Conservation (phyloP, 2,113 vertebrate species). For the Aphyosemion australe region DNA sequence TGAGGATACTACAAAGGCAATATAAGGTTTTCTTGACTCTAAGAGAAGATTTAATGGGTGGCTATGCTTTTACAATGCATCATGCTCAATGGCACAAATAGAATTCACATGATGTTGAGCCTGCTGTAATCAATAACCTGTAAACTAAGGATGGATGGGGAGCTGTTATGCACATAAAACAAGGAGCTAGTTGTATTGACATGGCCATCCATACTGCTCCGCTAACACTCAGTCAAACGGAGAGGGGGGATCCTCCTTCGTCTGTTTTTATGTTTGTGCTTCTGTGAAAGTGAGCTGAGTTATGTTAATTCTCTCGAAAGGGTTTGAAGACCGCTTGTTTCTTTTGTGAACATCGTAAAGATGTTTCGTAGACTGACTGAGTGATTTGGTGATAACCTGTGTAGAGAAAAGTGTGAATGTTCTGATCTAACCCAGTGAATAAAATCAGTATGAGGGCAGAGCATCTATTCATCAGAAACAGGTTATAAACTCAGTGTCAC, state of each 20-base stretch:
- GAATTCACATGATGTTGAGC: slow-evolving; percentile 66
- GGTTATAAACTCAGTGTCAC: not conserved
- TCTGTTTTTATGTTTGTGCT: slow-evolving; percentile 30
- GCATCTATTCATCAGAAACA: too few relatives aligned
- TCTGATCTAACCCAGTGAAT: not conserved
- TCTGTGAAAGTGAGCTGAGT: slow-evolving; percentile 19
- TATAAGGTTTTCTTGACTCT: not conserved
- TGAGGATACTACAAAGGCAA: not conserved
- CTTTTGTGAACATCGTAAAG: slow-evolving; percentile 2
- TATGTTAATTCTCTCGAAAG: not conserved
- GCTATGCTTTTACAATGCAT: slow-evolving; percentile 48
- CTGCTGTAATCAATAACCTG: slow-evolving; percentile 71
- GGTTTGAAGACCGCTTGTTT: slow-evolving; percentile 10
- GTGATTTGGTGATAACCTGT: not conserved
- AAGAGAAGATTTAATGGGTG: slow-evolving; percentile 40
- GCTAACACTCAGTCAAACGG: slow-evolving; percentile 44
- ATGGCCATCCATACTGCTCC: slow-evolving; percentile 66
- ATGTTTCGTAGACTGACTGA: not conserved
- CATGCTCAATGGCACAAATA: slow-evolving; percentile 49
- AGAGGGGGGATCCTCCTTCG: slow-evolving; percentile 22
- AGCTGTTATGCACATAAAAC: slow-evolving; percentile 73
- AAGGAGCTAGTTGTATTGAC: slow-evolving; percentile 73
- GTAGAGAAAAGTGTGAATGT: too few relatives aligned
- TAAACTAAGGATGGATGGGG: slow-evolving; percentile 70
- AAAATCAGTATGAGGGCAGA: too few relatives aligned